Percentiles rank a stretch among this genome's conserved stretches.
Evolutionary conservation across 1,140 invertebrate genomes (phyloP).

Genomic region (Bombus confusus): DNA sequence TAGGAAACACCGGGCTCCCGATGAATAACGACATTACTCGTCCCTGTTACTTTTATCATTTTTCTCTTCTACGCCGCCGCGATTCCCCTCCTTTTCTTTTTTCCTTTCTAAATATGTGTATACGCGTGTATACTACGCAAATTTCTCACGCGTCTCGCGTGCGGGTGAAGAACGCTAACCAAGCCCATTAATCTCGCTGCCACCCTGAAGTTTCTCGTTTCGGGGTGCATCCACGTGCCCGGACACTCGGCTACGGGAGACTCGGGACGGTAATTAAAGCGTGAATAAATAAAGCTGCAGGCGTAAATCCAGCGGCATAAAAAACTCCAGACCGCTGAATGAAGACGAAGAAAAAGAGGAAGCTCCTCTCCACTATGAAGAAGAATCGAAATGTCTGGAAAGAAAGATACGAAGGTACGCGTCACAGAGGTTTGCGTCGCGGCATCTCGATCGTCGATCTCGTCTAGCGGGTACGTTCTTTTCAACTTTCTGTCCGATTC

Average conservation of each 20-base stretch:
- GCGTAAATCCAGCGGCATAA: constrained; percentile 75
- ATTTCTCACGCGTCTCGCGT: constrained; percentile 64
- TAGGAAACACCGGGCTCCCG: constrained; percentile 37
- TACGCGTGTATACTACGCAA: constrained; percentile 57
- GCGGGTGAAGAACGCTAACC: constrained; percentile 72
- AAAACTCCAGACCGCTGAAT: constrained; percentile 36
- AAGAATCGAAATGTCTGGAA: background rate
- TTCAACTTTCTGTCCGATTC: no score
- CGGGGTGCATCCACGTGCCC: constrained; percentile 74
- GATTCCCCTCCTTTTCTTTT: constrained; percentile 7
- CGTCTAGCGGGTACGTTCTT: no score
- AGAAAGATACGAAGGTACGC: constrained; percentile 36
- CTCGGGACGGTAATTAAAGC: constrained; percentile 79
- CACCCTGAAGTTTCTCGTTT: constrained; percentile 78
- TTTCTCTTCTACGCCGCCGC: background rate
- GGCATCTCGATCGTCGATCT: constrained; percentile 51
- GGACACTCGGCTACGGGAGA: constrained; percentile 34
- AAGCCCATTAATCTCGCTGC: constrained; percentile 78
- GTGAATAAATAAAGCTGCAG: constrained; percentile 80
- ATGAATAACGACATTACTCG: constrained; percentile 55
- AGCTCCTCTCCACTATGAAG: background rate
- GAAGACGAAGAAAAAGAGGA: constrained; percentile 9
- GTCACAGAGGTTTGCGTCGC: background rate
- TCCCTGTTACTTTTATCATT: constrained; percentile 44
- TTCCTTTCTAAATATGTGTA: constrained; percentile 46